phyloP scores from a whole-genome alignment of 2,888 invertebrate species.

The Andrena dorsata region DNA sequence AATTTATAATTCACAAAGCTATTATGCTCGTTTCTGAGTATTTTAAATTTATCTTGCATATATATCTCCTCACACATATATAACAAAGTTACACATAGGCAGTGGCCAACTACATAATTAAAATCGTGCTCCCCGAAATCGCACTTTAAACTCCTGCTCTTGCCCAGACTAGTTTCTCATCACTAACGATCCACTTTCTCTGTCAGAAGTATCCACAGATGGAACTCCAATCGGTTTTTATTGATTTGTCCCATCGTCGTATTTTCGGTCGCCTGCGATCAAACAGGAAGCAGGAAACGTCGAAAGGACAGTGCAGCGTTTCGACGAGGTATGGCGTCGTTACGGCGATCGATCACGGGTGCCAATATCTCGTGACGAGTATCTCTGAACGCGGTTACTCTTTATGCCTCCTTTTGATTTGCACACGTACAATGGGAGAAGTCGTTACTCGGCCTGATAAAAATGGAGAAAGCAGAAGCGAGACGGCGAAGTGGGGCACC shows the following conservation, averaged over 20 bases:
- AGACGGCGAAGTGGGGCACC: slow-evolving; percentile 19
- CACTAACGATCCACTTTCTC: too few species aligned
- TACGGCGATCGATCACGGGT: not conserved
- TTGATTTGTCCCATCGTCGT: not conserved
- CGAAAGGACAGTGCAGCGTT: not conserved
- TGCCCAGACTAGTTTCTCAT: too few species aligned
- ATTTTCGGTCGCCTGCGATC: not conserved
- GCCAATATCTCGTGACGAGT: slow-evolving; percentile 9
- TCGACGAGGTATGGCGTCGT: slow-evolving; percentile 24
- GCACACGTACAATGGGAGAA: slow-evolving; percentile 6
- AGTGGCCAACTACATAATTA: too few species aligned
- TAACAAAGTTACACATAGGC: too few species aligned
- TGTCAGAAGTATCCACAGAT: too few species aligned
- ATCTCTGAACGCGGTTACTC: slow-evolving; percentile 20
- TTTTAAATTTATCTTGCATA: too few species aligned
- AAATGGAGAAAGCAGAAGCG: slow-evolving; percentile 4
- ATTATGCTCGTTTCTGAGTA: too few species aligned
- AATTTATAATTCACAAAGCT: too few species aligned
- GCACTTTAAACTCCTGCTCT: too few species aligned
- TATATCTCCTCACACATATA: too few species aligned
- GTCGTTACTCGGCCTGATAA: slow-evolving; percentile 19
- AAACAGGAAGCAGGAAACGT: not conserved
- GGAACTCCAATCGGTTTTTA: too few species aligned
- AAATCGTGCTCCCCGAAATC: too few species aligned
- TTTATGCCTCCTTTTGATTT: slow-evolving; percentile 23